Evolutionary conservation across 2,797 vertebrate genomes (phyloP), one percentile per base, ranked within the genome.

Genomic region (Anabacerthia variegaticeps): DNA sequence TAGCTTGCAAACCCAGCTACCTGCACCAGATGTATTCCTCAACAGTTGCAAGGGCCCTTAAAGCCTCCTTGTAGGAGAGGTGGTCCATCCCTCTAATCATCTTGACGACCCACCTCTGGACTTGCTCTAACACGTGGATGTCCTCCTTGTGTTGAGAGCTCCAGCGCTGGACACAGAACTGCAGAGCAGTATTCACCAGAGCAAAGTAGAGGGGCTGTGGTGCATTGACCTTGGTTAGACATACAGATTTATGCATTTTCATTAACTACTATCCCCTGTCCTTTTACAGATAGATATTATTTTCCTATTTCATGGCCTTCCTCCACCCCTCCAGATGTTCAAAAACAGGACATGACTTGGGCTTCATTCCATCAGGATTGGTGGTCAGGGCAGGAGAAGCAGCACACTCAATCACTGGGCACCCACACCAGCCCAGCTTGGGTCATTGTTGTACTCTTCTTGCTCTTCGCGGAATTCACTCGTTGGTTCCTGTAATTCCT

Each of bases 121-220:
- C 54, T 82, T 69, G 43, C 49, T 63, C 27, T 61, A 49, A 43
- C 43, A 69, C 23, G 16, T 63, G 10, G 30, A 20, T 68, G 21
- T 62, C 39, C 54, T 74, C 59, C 19, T 32, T 55, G 0, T 37
- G 14, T 37, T 0, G 0, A 3, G 8, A 4, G 16, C 75, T 62
- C 56, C 9, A 37, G 14, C 37, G 24, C 23, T 69, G 71, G 43
- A 51, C 55, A 24, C 56, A 44, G 56, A 63, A 37, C 11, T 56
- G 28, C 27, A 37, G 36, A 44, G 44, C 44, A 44, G 16, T 26
- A 69, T 32, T 56, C 27, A 55, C 5, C 21, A 61, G 34, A 63
- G 43, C 3, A 32, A n/a, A 51, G 22, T 43, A 55, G 30, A 63
- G 16, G 13, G 49, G 13, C 71, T 56, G 19, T 49, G 27, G 16